Evolutionary conservation across 1,140 invertebrate species (phyloP), one percentile per base, ranked within the genome.

Genomic region (Drosophila burlai): DNA sequence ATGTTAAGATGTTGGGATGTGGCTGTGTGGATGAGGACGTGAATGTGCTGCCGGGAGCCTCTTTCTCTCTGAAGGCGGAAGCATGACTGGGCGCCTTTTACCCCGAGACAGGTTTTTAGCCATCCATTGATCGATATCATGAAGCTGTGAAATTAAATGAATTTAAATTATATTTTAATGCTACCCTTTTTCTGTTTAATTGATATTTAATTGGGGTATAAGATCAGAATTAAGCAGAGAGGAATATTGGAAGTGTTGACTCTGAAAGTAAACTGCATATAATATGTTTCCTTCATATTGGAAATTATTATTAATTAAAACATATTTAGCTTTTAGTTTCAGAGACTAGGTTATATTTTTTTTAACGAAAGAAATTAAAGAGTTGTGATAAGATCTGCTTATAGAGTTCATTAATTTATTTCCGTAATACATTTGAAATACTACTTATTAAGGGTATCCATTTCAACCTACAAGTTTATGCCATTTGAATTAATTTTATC

Each of bases 11-110:
- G 10, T 26, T 10, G 46, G 47, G 47, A 49, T 49, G 47, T 29
- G 43, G 29, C 34, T 67, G 63, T 13, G 47, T 13, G 16, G 36
- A n/a, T 52, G 47, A 11, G 55, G 55, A 58, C 16, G 55, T 47
- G 58, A 16, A 43, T 43, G 38, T 9, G 26, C 7, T 29, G 15
- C 36, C 21, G 13, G 21, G 52, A 34, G 34, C 16, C 18, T 64
- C 75, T 76, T 66, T 80, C 71, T 80, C 71, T 62, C 61, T 26
- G 5, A 38, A 67, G 29, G 40, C 71, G 64, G 59, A 59, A 61
- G 54, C 52, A 85, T 90, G 85, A 90, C 85, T 80, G 50, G 72
- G 36, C 76, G 67, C 57, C 64, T 83, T 86, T 82, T 67, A 64
- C 10, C n/a, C 9, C 0, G 15, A 40, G 54, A 57, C 54, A n/a